Evolutionary conservation across 2,888 invertebrate genomes (phyloP).

Genomic region (Drosophila anomalata): DNA sequence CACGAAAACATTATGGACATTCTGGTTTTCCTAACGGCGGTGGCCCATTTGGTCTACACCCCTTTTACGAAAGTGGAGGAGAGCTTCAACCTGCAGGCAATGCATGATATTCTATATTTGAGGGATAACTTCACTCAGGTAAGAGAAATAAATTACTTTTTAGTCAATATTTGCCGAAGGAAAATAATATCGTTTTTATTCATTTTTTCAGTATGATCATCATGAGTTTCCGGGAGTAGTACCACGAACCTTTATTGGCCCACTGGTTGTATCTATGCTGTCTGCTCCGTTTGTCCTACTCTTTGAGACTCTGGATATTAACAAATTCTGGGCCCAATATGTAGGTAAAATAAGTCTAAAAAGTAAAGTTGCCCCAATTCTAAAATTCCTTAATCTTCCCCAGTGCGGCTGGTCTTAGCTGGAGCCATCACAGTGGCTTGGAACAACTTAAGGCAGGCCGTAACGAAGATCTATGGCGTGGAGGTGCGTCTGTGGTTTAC

Average conservation of each 20-base stretch:
- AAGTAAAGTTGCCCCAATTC: neutral
- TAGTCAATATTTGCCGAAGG: neutral
- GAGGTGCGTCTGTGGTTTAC: slow-evolving; percentile 93
- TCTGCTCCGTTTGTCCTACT: slow-evolving; percentile 90
- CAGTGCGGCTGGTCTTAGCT: slow-evolving; percentile 93
- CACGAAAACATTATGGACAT: slow-evolving; percentile 86
- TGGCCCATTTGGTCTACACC: slow-evolving; percentile 92
- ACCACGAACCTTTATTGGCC: slow-evolving; percentile 97
- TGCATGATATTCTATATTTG: slow-evolving; percentile 97
- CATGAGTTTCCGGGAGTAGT: slow-evolving; percentile 98
- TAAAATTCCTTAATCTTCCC: slow-evolving; percentile 2
- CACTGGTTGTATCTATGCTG: slow-evolving; percentile 91
- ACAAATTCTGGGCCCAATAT: slow-evolving; percentile 95
- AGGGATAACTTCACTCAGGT: slow-evolving; percentile 93
- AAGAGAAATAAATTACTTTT: slow-evolving; percentile 60
- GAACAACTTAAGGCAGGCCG: slow-evolving; percentile 88
- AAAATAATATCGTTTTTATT: neutral
- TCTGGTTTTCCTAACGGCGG: slow-evolving; percentile 89
- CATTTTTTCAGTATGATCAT: slow-evolving; percentile 94
- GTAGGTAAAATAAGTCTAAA: slow-evolving; percentile 86
- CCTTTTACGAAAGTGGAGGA: slow-evolving; percentile 99
- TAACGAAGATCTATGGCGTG: slow-evolving; percentile 91
- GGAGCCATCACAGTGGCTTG: slow-evolving; percentile 90
- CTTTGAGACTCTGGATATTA: slow-evolving; percentile 88
- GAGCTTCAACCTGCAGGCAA: slow-evolving; percentile 99